Evolutionary conservation across 1,140 invertebrate species (phyloP).

Genomic region (Brachionus paranguensis): DNA sequence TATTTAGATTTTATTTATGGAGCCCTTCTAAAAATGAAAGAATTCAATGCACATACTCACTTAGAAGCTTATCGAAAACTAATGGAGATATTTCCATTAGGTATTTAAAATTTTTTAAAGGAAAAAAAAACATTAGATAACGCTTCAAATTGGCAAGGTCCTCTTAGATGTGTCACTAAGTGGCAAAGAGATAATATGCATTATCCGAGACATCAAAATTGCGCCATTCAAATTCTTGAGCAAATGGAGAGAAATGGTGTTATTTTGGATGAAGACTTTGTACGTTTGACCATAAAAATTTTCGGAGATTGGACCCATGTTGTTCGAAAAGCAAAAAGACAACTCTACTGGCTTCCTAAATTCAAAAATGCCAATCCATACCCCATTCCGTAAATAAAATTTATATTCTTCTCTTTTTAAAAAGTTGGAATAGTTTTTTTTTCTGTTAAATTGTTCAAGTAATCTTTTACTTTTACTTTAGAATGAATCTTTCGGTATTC

Average conservation of each 20-base stretch:
- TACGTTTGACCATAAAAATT: constrained; percentile 70
- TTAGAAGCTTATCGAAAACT: constrained; percentile 82
- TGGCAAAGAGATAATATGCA: constrained; percentile 70
- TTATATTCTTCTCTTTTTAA: neutral
- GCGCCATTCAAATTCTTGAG: constrained; percentile 74
- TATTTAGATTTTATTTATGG: constrained; percentile 79
- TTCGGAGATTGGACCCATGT: constrained; percentile 76
- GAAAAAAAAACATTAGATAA: constrained; percentile 61
- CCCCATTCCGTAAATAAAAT: constrained; percentile 62
- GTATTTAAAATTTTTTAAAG: constrained; percentile 45
- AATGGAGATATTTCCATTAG: constrained; percentile 84
- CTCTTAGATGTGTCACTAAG: constrained; percentile 1
- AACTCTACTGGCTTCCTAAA: constrained; percentile 98
- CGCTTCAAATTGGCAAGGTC: constrained; percentile 48
- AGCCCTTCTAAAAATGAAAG: constrained; percentile 77
- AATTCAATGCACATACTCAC: constrained; percentile 77
- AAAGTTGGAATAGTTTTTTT: no score
- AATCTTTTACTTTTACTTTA: no score
- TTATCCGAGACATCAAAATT: constrained; percentile 88
- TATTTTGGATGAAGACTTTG: constrained; percentile 62
- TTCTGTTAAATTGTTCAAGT: no score
- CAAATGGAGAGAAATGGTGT: constrained; percentile 82
- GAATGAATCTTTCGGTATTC: no score
- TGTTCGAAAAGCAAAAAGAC: constrained; percentile 74
- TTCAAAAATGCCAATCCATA: constrained; percentile 83